Evolutionary conservation across 2,113 vertebrate species (phyloP), one percentile per base, ranked within the genome.

Genomic region (Brachionichthys hirsutus): DNA sequence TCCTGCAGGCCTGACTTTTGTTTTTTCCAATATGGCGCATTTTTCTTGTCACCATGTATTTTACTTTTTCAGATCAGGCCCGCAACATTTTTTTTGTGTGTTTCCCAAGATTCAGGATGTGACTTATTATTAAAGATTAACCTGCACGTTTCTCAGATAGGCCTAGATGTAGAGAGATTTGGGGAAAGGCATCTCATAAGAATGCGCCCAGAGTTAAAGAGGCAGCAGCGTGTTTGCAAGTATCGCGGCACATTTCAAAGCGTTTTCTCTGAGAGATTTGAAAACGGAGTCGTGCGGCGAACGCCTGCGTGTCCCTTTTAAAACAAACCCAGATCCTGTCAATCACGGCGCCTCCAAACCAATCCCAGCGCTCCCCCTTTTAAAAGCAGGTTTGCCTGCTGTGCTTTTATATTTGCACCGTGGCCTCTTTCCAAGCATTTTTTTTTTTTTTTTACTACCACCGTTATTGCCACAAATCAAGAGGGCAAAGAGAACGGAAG

Each of bases 341-440:
- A 97, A 94, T 99, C 95, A 98, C 81, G 17, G 82, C 81, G 67
- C 89, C 91, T 92, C 90, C 87, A 89, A 92, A 91, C 97, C 97
- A 99, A 99, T 99, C 95, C 93, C 91, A 78, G 90, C 89, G 92
- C 90, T 91, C 91, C 9, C 92, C 90, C 92, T 94, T 92, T 90
- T 92, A 94, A 94, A 94, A 95, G 94, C 94, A 92, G 90, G 85
- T 95, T 92, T 93, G 92, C 97, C 95, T 91, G 95, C 95, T 98
- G 96, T 94, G 95, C 97, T 96, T 98, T 99, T 99, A 95, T 99
- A 94, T 93, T n/a, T 93, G 89, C 93, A 92, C 93, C 93, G 89
- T 92, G 94, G 94, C 94, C 86, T 97, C 94, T 94, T 95, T 94
- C 92, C 93, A 95, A 94, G 93, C 94, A 93, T 12, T 30, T 30